Conservation (phyloP, 2,888 invertebrate genomes). For the Ectropis crepuscularia region DNA sequence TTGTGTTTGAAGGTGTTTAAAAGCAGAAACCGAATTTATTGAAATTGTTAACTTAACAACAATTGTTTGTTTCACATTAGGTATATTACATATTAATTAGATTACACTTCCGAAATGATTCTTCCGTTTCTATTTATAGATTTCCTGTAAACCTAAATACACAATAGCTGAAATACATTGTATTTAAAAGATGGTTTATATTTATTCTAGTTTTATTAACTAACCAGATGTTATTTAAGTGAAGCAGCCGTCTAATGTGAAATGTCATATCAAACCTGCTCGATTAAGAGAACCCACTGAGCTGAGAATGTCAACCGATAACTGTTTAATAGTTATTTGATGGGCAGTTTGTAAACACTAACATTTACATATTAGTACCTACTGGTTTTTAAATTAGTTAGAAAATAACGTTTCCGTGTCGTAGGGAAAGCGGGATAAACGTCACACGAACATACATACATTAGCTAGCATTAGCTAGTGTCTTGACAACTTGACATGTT, state of each 20-base stretch:
- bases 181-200: background rate
- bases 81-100: too few species aligned
- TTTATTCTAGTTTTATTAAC: background rate
- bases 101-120: too few species aligned
- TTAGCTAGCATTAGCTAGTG: too few species aligned
- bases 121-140: too few species aligned
- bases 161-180: background rate
- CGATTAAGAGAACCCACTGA: conserved; percentile 25
- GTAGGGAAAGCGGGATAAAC: background rate
- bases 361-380: conserved; percentile 8
- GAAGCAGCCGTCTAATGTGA: conserved; percentile 15
- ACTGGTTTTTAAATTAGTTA: background rate
- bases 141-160: too few species aligned
- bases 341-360: conserved; percentile 20
- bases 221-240: conserved; percentile 2
- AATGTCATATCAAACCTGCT: conserved; percentile 17
- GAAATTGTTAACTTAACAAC: too few species aligned
- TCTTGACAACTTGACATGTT: too few species aligned
- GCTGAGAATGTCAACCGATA: conserved; percentile 21
- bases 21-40: too few species aligned
- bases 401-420: background rate
- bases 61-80: too few species aligned
- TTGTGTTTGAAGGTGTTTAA: too few species aligned
- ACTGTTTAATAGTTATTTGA: conserved; percentile 28
- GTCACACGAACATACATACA: too few species aligned